phyloP scores from a whole-genome alignment of 1,140 invertebrate species.

The Magallana angulata region DNA sequence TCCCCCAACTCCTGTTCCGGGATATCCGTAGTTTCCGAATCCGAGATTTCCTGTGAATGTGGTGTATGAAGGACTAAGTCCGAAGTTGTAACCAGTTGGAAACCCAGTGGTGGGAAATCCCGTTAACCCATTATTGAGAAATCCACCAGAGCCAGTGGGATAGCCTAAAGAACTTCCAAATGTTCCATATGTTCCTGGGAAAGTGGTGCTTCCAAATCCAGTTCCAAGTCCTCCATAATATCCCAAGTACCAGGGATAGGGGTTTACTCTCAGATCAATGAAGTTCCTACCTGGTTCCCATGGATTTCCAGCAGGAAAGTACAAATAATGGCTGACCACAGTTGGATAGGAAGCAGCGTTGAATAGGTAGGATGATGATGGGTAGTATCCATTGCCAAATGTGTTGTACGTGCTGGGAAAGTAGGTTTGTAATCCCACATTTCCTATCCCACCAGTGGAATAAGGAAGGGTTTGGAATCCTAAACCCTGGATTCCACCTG shows the following conservation, averaged over 20 bases:
- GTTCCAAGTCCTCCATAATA: not conserved
- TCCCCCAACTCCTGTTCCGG: not conserved
- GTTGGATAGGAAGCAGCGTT: slow-evolving; percentile 13
- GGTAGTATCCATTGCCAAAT: not conserved
- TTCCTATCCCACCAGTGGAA: no score
- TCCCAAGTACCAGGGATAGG: not conserved
- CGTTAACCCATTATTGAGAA: not conserved
- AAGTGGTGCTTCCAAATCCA: not conserved
- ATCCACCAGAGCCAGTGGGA: not conserved
- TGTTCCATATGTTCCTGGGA: not conserved
- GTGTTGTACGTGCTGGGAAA: not conserved
- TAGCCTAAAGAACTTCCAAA: not conserved
- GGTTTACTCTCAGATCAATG: not conserved
- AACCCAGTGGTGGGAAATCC: not conserved
- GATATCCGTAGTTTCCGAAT: not conserved
- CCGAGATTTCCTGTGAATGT: not conserved
- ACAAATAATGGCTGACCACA: slow-evolving; percentile 6
- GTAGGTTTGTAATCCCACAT: not conserved
- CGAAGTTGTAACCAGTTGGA: not conserved
- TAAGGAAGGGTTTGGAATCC: not conserved
- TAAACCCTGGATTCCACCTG: no score
- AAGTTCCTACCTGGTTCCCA: not conserved
- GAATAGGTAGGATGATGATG: not conserved
- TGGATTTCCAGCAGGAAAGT: slow-evolving; percentile 9
- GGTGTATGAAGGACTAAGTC: not conserved